phyloP scores from a whole-genome alignment of 2,113 vertebrate genomes.

The Pedionomus torquatus region DNA sequence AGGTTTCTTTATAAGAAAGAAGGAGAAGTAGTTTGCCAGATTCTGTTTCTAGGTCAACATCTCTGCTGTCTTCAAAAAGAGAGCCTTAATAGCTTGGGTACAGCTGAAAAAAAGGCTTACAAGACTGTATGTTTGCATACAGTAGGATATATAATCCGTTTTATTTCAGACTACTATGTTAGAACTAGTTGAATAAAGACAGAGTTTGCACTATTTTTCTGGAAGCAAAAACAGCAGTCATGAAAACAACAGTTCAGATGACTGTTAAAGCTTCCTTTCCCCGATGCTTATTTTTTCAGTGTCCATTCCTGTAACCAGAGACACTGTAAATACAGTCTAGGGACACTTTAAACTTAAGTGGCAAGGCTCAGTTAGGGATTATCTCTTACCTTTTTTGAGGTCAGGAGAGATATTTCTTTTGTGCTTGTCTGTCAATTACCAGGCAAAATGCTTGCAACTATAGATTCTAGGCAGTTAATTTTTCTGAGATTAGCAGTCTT shows the following conservation, averaged over 20 bases:
- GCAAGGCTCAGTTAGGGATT: background rate
- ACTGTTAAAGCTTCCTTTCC: background rate
- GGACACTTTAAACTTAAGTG: background rate
- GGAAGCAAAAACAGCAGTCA: background rate
- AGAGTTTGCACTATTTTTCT: background rate
- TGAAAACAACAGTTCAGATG: background rate
- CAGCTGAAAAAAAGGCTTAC: background rate
- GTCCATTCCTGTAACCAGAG: background rate
- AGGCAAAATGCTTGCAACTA: background rate
- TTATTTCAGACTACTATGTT: background rate
- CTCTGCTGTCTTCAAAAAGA: background rate
- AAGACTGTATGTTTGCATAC: background rate
- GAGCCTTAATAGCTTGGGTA: background rate
- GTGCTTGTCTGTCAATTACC: background rate
- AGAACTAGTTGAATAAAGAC: background rate
- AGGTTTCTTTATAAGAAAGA: background rate
- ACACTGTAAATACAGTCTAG: background rate
- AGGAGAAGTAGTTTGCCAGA: background rate
- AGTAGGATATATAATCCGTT: background rate
- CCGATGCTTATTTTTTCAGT: background rate
- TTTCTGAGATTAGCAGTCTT: background rate
- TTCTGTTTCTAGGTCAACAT: background rate
- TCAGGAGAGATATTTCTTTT: background rate
- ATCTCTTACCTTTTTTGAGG: background rate
- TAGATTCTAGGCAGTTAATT: background rate